These are phyloP conservation scores for Cochlearius cochlearius DNA, from an alignment of 2,113 vertebrate species.

Conservation along the genomic window DNA sequence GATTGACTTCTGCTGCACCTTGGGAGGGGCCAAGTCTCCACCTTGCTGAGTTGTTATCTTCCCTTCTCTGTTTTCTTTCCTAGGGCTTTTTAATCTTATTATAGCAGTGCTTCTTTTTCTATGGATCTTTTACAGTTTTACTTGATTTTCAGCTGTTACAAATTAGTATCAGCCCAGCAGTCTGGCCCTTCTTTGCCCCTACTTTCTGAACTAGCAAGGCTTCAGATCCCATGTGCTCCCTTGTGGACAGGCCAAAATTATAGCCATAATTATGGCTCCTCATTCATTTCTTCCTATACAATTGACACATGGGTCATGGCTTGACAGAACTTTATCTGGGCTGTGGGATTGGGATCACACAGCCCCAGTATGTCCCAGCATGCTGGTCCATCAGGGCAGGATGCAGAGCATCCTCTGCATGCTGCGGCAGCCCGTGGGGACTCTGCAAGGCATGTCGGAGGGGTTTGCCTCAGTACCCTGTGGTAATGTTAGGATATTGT, in stretches of 20 bases:
- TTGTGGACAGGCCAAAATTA: neutral
- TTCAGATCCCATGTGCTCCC: fast-evolving
- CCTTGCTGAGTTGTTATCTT: neutral
- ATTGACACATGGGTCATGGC: fast-evolving
- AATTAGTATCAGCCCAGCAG: neutral
- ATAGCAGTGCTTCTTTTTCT: neutral
- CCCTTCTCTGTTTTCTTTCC: neutral
- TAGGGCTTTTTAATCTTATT: neutral
- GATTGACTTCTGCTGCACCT: neutral
- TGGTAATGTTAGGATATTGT: neutral
- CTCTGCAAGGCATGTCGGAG: fast-evolving
- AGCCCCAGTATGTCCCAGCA: fast-evolving
- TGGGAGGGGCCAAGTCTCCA: neutral
- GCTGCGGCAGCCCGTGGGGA: no score
- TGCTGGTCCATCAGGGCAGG: fast-evolving
- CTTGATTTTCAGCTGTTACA: neutral
- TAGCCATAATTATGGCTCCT: neutral
- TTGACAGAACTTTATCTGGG: neutral
- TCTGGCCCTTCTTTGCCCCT: neutral
- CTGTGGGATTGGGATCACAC: fast-evolving
- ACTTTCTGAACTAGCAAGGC: neutral
- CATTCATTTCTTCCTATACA: neutral
- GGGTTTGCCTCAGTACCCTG: fast-evolving
- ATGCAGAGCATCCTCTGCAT: no score
- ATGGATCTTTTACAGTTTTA: neutral